Base-by-base conservation (phyloP, 1,140 invertebrate genomes). In the Ectropis grisescens region DNA sequence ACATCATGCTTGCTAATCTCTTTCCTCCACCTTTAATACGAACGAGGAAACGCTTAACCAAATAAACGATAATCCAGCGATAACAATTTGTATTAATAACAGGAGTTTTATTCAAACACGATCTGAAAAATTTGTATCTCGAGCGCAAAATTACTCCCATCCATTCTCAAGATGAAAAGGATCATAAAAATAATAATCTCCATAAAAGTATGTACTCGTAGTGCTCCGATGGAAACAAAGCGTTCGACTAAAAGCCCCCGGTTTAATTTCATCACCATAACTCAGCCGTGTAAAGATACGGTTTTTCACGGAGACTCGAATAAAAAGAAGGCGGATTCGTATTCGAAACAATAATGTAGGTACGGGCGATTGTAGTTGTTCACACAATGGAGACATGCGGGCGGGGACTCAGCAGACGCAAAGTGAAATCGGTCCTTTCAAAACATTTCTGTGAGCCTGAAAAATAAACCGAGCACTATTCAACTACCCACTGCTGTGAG, bases 401-500 rank as follows among this genome's bases (percentile, higher is more conserved):
- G 62, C 39, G 39, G 50, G 49, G 53, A 41, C 25, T 14, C 35
- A 28, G 19, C 36, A 27, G 42, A 51, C 47, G 58, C 47, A 58
- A 64, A 64, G 67, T 60, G 70, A 68, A 76, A 75, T 70, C 71
- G 66, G 60, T 72, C 62, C 74, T 74, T 79, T 75, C 69, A 75
- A 76, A 80, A 80, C 68, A 76, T 76, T 80, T 72, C 64, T 58
- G 42, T 34, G 58, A 53, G 58, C 54, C 53, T 59, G 43, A 56
- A 66, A 68, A 68, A 64, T 79, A 74, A 71, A 69, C 62, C 58
- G 41, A 54, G 53, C 47, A 60, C 58, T 53, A 54, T 54, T 59
- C 52, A 50, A 47, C 41, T 46, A 52, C 36, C 46, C 43, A 38
- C 28, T 27, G 37, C 31, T 31, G 38, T 36, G 28, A 31, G 23